Percentiles rank a stretch among this genome's conserved stretches.
phyloP scores from a whole-genome alignment of 2,888 invertebrate genomes.

The Agriopis marginaria region DNA sequence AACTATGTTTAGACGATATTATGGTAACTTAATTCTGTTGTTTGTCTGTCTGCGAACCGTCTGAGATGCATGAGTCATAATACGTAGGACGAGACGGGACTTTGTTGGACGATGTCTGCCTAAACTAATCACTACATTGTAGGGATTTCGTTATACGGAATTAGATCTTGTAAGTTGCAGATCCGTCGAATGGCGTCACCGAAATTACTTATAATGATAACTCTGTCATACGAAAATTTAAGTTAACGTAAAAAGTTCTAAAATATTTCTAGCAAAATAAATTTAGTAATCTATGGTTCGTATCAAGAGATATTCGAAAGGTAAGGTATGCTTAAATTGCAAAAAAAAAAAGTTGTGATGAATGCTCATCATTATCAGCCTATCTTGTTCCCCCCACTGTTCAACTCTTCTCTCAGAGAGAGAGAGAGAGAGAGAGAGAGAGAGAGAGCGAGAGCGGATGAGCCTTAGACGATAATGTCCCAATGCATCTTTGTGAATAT shows the following conservation, averaged over 20 bases:
- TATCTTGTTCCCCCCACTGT: too few species aligned
- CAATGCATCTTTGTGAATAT: too few species aligned
- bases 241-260: neutral
- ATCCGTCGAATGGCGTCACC: neutral
- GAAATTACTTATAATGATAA: neutral
- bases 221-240: neutral
- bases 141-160: slow-evolving; percentile 14
- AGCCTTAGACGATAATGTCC: too few species aligned
- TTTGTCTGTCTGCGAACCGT: slow-evolving; percentile 72
- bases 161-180: slow-evolving; percentile 5
- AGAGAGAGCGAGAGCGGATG: too few species aligned
- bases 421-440: too few species aligned
- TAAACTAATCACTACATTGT: slow-evolving; percentile 34
- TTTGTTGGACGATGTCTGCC: slow-evolving; percentile 41
- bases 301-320: too few species aligned
- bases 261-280: neutral
- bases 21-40: slow-evolving; percentile 44
- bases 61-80: slow-evolving; percentile 72
- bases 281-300: neutral
- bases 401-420: too few species aligned
- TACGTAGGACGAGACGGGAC: slow-evolving; percentile 65
- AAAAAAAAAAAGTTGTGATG: neutral
- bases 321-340: neutral
- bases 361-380: too few species aligned
- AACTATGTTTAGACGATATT: slow-evolving; percentile 36